These are phyloP conservation scores for Phymanthus crucifer DNA, from an alignment of 92 coral and sea anemone species.

Conservation along the genomic window DNA sequence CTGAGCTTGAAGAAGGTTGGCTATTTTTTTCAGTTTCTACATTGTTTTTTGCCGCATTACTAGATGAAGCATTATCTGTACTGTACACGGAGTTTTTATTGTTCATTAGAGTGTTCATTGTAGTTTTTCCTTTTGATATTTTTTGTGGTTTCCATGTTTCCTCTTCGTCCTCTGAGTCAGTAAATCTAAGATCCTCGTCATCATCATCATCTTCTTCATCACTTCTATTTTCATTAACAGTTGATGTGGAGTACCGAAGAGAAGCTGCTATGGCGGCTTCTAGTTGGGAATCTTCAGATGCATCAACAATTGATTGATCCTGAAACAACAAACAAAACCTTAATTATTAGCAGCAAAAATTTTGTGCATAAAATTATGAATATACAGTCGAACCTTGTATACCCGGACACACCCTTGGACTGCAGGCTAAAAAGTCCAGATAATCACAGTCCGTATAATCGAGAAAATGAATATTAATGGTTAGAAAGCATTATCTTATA, in stretches of 20 bases:
- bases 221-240: slow-evolving; percentile 49
- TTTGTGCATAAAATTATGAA: no score
- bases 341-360: neutral
- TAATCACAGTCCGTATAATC: no score
- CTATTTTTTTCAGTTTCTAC: slow-evolving; percentile 15
- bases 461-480: no score
- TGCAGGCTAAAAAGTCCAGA: no score
- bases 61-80: neutral
- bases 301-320: slow-evolving; percentile 97
- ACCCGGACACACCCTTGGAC: no score
- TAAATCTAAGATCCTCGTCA: slow-evolving; percentile 76
- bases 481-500: no score
- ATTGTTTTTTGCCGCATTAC: neutral
- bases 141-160: slow-evolving; percentile 53
- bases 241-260: slow-evolving; percentile 64
- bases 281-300: slow-evolving; percentile 96
- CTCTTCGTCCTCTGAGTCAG: slow-evolving; percentile 82
- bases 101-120: slow-evolving; percentile 4
- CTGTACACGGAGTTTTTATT: slow-evolving; percentile 5
- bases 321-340: neutral
- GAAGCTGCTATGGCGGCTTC: slow-evolving; percentile 99
- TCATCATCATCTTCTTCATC: slow-evolving; percentile 58
- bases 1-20: slow-evolving; percentile 16
- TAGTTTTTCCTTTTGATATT: slow-evolving; percentile 47
- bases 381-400: no score